phyloP scores from a whole-genome alignment of 2,888 invertebrate species.

The Slavum lentiscoides region DNA sequence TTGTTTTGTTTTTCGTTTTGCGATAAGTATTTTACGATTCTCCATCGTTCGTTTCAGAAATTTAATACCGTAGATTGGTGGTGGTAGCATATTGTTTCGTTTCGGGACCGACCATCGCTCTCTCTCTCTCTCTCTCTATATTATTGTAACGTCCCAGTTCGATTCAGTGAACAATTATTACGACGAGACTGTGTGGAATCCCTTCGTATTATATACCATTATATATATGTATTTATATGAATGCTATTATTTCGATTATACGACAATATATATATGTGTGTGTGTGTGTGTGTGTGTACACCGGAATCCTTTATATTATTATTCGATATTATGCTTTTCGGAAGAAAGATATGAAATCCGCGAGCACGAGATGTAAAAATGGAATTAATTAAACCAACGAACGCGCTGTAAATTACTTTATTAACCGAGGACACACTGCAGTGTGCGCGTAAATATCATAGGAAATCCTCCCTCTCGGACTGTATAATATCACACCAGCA shows the following conservation, averaged over 20 bases:
- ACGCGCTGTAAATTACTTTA: no score
- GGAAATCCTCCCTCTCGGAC: no score
- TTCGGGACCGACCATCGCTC: not conserved
- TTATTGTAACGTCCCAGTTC: not conserved
- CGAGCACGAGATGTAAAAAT: no score
- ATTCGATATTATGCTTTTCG: no score
- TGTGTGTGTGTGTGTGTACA: no score
- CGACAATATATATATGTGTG: not conserved
- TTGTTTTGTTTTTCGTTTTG: not conserved
- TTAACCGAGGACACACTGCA: no score
- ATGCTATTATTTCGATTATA: slow-evolving; percentile 5
- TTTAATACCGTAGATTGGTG: not conserved
- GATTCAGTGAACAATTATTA: not conserved
- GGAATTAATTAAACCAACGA: no score
- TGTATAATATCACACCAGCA: no score
- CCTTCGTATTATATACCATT: not conserved
- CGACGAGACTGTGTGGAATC: not conserved
- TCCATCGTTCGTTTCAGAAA: not conserved
- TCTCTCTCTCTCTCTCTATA: no score
- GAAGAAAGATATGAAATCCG: no score
- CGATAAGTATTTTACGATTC: not conserved
- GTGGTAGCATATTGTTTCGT: not conserved
- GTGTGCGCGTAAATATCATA: no score
- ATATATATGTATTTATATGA: not conserved
- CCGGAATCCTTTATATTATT: no score